phyloP scores from a whole-genome alignment of 2,888 invertebrate genomes.

The Phalangium opilio region DNA sequence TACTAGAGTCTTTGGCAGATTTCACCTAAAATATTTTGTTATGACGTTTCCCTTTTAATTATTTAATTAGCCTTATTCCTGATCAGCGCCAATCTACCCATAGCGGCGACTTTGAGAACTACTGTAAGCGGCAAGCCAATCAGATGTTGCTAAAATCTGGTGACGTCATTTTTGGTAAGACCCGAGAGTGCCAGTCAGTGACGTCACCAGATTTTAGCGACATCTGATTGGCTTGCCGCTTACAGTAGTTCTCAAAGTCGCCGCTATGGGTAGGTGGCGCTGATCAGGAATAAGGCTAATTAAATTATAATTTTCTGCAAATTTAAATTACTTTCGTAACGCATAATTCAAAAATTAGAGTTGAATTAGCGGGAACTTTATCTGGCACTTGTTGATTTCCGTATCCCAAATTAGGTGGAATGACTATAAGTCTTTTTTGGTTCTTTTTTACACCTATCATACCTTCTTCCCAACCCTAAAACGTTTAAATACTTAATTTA shows the following conservation, averaged over 20 bases:
- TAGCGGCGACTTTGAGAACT: no score
- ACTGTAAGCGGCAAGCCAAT: no score
- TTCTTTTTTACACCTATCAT: conserved; percentile 30
- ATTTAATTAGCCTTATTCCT: neutral
- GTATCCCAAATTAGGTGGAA: conserved; percentile 28
- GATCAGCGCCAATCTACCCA: no score
- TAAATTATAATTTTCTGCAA: conserved; percentile 24
- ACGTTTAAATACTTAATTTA: conserved; percentile 17
- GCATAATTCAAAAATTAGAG: conserved; percentile 29
- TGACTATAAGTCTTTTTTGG: conserved; percentile 26
- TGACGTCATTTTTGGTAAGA: no score
- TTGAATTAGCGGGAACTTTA: conserved; percentile 28
- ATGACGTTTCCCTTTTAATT: no score
- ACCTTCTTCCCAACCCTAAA: conserved; percentile 23
- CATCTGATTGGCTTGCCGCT: no score
- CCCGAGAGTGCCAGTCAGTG: no score
- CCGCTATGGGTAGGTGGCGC: no score
- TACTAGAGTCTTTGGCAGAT: neutral
- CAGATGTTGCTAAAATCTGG: no score
- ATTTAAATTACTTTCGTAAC: conserved; percentile 25
- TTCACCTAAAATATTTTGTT: conserved; percentile 1
- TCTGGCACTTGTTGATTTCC: conserved; percentile 27
- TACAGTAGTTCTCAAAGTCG: no score
- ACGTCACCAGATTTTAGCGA: no score
- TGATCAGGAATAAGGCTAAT: no score